Conservation (phyloP, 2,888 invertebrate species). For the Zootermopsis nevadensis region DNA sequence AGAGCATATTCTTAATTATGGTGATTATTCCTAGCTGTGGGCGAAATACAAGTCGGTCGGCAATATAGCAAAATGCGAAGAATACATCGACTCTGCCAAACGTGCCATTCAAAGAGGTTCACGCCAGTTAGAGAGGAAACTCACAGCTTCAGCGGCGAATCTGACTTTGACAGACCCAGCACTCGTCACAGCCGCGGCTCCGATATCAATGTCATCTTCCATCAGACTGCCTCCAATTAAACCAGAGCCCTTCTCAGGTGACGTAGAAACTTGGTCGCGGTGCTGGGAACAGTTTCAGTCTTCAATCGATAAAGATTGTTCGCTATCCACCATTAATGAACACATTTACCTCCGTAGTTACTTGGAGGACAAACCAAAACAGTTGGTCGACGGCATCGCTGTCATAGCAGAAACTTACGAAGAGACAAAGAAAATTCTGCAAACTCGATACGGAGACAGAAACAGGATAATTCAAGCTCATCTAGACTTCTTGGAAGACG, state of each 20-base stretch:
- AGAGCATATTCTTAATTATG: too few species aligned
- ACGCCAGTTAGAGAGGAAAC: too few species aligned
- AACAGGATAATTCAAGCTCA: not conserved
- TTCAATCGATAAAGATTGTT: not conserved
- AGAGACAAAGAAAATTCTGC: not conserved
- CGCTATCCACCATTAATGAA: not conserved
- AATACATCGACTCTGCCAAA: too few species aligned
- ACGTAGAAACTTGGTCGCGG: not conserved
- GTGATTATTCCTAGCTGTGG: too few species aligned
- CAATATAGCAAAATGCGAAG: too few species aligned
- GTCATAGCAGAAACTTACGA: not conserved
- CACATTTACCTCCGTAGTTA: not conserved
- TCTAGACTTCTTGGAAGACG: not conserved
- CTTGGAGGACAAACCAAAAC: not conserved
- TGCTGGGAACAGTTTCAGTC: slow-evolving; percentile 1
- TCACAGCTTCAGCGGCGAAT: too few species aligned
- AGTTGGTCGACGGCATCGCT: not conserved
- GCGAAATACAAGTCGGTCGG: too few species aligned
- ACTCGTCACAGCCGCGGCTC: too few species aligned
- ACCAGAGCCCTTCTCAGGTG: not conserved
- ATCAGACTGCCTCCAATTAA: not conserved
- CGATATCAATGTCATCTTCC: too few species aligned
- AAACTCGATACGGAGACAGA: not conserved
- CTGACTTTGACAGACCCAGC: too few species aligned
- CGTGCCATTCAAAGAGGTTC: too few species aligned